A percentile compares a stretch with the other conserved stretches of the same genome.
These are phyloP conservation scores for Leptopilina syphax DNA, from an alignment of 2,888 invertebrate species.

Conservation along the genomic window DNA sequence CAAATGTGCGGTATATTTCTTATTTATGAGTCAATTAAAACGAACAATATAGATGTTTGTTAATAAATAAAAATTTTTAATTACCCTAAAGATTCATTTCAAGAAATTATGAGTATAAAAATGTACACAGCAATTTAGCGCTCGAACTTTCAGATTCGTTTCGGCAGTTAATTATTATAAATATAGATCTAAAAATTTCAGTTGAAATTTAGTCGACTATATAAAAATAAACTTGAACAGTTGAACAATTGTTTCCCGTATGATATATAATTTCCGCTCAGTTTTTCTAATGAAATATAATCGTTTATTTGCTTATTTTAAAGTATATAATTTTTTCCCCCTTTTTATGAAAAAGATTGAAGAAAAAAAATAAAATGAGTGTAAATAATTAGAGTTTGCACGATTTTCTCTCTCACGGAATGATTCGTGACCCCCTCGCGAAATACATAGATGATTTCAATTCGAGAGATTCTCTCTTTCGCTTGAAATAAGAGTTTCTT, in stretches of 20 bases:
- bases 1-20: neutral
- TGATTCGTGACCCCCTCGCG: neutral
- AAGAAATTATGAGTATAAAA: too few species aligned
- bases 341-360: too few species aligned
- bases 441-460: constrained; percentile 15
- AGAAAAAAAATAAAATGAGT: neutral
- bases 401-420: constrained; percentile 31
- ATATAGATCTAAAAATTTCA: too few species aligned
- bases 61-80: too few species aligned
- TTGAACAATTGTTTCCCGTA: too few species aligned
- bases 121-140: too few species aligned
- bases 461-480: neutral
- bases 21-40: neutral
- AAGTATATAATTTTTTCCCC: neutral
- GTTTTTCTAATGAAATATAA: neutral
- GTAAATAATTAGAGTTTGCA: constrained; percentile 1
- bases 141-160: neutral
- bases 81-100: too few species aligned
- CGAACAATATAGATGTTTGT: too few species aligned
- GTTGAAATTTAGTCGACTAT: too few species aligned
- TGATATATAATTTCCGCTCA: too few species aligned
- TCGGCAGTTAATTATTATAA: neutral
- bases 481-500: neutral
- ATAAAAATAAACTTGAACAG: too few species aligned
- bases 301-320: neutral